A percentile compares a stretch with the other conserved stretches of the same genome.
These are phyloP conservation scores for Onychostoma macrolepis DNA, from an alignment of 2,113 vertebrate genomes.

Conservation along the genomic window DNA sequence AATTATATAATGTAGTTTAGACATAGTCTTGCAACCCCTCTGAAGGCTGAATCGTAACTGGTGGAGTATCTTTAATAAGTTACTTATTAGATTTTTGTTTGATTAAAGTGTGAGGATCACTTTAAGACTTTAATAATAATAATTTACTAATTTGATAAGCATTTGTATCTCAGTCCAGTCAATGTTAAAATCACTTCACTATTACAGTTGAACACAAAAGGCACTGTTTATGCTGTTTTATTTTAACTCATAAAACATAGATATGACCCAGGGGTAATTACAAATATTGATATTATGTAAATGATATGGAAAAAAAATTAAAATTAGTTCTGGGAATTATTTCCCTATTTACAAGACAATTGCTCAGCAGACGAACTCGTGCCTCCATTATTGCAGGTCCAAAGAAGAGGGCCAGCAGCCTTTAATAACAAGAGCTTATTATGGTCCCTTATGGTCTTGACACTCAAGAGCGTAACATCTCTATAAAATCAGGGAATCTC, in stretches of 20 bases:
- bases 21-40: not conserved
- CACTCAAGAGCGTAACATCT: slow-evolving; percentile 18
- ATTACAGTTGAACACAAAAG: not conserved
- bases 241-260: slow-evolving; percentile 44
- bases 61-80: not conserved
- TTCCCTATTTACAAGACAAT: slow-evolving; percentile 31
- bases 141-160: not conserved
- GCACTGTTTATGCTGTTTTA: slow-evolving; percentile 60
- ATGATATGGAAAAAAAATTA: slow-evolving; percentile 3
- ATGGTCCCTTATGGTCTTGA: slow-evolving; percentile 45
- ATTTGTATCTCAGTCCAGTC: not conserved
- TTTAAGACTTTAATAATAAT: slow-evolving; percentile 15
- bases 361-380: not conserved
- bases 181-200: not conserved
- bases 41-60: not conserved
- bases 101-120: not conserved
- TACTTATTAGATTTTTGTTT: not conserved
- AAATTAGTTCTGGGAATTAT: slow-evolving; percentile 25
- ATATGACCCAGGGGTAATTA: slow-evolving; percentile 8
- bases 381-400: slow-evolving; percentile 14
- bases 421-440: slow-evolving; percentile 45
- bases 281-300: slow-evolving; percentile 28
- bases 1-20: not conserved
- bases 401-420: slow-evolving; percentile 33
- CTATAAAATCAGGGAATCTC: slow-evolving; percentile 38